Conservation (phyloP, 1,140 invertebrate species). For the Diploscapter pachys region DNA sequence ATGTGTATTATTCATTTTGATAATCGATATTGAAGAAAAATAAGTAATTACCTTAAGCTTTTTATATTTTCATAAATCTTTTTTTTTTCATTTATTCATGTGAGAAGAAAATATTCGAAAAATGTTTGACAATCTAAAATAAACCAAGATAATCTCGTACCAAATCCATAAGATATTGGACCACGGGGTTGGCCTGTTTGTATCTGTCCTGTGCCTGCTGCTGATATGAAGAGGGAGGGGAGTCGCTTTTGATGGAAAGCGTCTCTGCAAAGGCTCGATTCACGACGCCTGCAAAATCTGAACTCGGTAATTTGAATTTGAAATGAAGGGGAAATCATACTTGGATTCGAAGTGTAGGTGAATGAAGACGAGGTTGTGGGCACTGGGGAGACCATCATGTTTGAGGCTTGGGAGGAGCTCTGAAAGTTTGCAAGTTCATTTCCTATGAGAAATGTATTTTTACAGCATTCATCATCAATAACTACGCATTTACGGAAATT, state of each 20-base stretch:
- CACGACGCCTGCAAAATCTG: constrained; percentile 24
- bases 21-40: background rate
- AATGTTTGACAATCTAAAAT: background rate
- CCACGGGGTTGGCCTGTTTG: constrained; percentile 19
- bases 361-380: constrained; percentile 13
- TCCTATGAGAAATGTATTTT: background rate
- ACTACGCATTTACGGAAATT: too few relatives aligned
- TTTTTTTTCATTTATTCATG: background rate
- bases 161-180: constrained; percentile 35
- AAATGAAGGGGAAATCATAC: constrained; percentile 14
- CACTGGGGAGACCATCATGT: constrained; percentile 14
- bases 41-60: background rate
- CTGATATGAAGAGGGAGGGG: background rate
- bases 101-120: background rate
- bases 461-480: too few relatives aligned
- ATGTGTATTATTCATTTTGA: background rate
- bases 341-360: constrained; percentile 1
- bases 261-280: constrained; percentile 39
- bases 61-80: background rate
- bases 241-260: constrained; percentile 17
- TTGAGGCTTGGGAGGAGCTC: constrained; percentile 4
- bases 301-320: background rate
- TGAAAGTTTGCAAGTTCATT: background rate
- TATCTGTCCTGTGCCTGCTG: constrained; percentile 7
- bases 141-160: constrained; percentile 1